Evolutionary conservation across 2,888 invertebrate genomes (phyloP), one percentile per base, ranked within the genome.

Genomic region (Cephus pulcher): DNA sequence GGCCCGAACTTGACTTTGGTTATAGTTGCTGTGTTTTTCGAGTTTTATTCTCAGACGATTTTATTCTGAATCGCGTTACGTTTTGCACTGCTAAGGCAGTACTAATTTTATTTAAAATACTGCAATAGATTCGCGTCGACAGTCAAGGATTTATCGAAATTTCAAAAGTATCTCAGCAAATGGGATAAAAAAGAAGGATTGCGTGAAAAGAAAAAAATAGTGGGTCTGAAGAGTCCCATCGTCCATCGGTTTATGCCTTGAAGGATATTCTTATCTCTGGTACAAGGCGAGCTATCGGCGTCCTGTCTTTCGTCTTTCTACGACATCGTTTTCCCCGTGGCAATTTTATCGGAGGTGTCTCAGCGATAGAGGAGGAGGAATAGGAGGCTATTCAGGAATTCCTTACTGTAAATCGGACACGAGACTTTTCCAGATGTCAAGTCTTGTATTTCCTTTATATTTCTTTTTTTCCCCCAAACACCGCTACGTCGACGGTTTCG

Each of bases 271-370:
- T 88, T 87, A 88, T 88, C 88, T 82, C 81, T 82, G 83, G 79
- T 82, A 82, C 80, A 76, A 80, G 56, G 2, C 6, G 83, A 85
- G 86, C 86, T 86, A 86, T 87, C 85, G 83, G 82, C 81, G 82
- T 82, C 84, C 83, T 84, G 85, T 86, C 86, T 23, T 23, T 23
- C 56, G 56, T 84, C 84, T 86, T 86, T 86, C 87, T 86, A 83
- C 86, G 86, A 87, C 87, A 84, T 84, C 85, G 87, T 87, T 87
- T 84, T 83, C 80, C 80, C 84, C 85, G 56, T 81, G 85, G 86
- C 88, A 88, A 88, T 87, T 89, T 87, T 84, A 85, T 80, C 81
- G 77, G 82, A 85, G 85, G 85, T 85, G 85, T 84, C 85, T 80
- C 88, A 86, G 84, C 80, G 81, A 82, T 82, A 81, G 81, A 82